These are phyloP conservation scores for Taenaris catops DNA, from an alignment of 2,888 invertebrate genomes.

Conservation along the genomic window DNA sequence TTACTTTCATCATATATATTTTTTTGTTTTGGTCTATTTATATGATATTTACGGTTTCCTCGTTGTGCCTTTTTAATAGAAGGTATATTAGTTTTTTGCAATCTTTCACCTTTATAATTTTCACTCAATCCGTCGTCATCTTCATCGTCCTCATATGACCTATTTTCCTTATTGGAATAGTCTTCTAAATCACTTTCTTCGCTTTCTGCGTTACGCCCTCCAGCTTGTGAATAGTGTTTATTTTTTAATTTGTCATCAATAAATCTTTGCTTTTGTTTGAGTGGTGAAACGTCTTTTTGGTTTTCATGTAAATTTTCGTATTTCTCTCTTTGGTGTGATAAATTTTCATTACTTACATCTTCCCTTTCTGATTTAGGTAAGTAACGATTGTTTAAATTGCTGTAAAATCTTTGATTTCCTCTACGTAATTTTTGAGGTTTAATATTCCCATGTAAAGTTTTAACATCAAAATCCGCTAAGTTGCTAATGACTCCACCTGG, in stretches of 20 bases:
- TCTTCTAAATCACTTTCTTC: slow-evolving; percentile 21
- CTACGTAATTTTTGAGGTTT: slow-evolving; percentile 17
- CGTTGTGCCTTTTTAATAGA: neutral
- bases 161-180: neutral
- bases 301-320: neutral
- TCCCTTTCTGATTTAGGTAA: slow-evolving; percentile 22
- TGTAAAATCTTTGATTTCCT: slow-evolving; percentile 18
- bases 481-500: slow-evolving; percentile 36
- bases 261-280: slow-evolving; percentile 2
- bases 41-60: slow-evolving; percentile 6
- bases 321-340: slow-evolving; percentile 3
- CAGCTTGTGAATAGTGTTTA: slow-evolving; percentile 12
- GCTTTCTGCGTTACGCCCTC: no score
- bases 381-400: slow-evolving; percentile 15
- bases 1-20: neutral
- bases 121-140: neutral
- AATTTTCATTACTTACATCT: neutral
- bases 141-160: slow-evolving; percentile 1
- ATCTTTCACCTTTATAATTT: slow-evolving; percentile 4
- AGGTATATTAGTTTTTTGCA: neutral
- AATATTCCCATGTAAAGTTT: slow-evolving; percentile 43
- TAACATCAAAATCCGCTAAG: slow-evolving; percentile 58
- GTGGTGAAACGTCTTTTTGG: no score
- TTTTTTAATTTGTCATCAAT: slow-evolving; percentile 19
- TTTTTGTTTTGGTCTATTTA: slow-evolving; percentile 1